Evolutionary conservation across 2,888 invertebrate species (phyloP).

Genomic region (Coenonympha arcania): DNA sequence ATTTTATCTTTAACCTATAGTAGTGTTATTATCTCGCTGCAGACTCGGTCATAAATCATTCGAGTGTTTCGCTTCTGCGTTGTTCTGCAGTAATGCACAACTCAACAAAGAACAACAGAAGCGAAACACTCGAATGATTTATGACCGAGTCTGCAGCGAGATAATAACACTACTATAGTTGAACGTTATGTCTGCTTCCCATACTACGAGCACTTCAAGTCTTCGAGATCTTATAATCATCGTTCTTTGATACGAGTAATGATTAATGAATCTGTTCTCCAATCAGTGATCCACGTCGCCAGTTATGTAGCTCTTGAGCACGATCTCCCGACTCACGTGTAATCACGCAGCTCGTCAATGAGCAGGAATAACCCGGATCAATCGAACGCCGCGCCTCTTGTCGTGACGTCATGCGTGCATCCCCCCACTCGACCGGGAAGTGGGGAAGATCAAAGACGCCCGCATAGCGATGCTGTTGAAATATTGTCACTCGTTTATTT

Average conservation of each 20-base stretch:
- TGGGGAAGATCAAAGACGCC: slow-evolving; percentile 13
- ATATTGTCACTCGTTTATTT: slow-evolving; percentile 7
- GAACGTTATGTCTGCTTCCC: no score
- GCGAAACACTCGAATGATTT: no score
- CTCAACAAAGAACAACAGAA: no score
- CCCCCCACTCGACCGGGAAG: slow-evolving; percentile 3
- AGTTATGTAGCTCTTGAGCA: background rate
- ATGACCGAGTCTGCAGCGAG: no score
- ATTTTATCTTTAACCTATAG: no score
- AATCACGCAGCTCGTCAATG: background rate
- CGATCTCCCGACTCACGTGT: background rate
- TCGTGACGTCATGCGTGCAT: slow-evolving; percentile 11
- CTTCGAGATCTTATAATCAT: background rate
- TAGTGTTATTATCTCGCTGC: no score
- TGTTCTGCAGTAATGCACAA: no score
- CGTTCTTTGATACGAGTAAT: background rate
- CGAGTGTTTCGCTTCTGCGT: no score
- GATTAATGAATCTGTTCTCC: background rate
- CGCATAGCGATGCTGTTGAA: slow-evolving; percentile 8
- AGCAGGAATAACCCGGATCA: background rate
- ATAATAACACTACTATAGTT: no score
- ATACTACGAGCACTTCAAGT: background rate
- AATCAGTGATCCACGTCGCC: slow-evolving; percentile 1
- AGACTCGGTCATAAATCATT: no score
- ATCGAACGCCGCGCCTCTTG: background rate